Evolutionary conservation across 2,888 invertebrate genomes (phyloP), one percentile per base, ranked within the genome.

Genomic region (Gymnocheta viridis): DNA sequence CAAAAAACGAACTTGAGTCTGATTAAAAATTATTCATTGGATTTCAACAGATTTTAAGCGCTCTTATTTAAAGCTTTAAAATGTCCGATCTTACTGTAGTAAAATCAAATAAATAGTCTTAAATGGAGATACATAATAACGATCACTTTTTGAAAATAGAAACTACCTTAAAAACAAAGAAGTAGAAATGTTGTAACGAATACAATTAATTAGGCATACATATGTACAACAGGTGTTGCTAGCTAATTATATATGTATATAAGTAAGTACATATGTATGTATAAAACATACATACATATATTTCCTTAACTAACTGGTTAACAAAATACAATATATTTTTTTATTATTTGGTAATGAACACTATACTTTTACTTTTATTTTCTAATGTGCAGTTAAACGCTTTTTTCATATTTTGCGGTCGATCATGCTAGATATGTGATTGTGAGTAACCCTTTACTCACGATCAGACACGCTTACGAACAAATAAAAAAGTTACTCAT

Each of bases 281-380:
- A 12, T 3, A 22, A 12, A 19, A 49, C 12, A 14, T 54, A n/a
- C 27, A 29, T 54, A 14, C 4, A 2, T 54, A n/a, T 22, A 24
- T 49, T n/a, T n/a, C 4, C 17, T 10, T 32, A 4, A n/a, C 4
- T 17, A 24, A 19, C 9, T 32, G 10, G 10, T 58, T 32, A 1
- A 1, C 5, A 5, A 32, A n/a, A 35, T 12, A 41, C 7, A 49
- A 70, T 32, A 9, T 51, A 14, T 60, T 44, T 32, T 19, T 38
- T 19, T 27, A 56, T 44, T 49, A 69, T 76, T 77, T 67, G 83
- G 77, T 76, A 80, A 83, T 84, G 83, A 77, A 60, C 60, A 38
- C 32, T 58, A 76, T 41, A 84, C 83, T 84, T 84, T 80, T 84
- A 84, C 83, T 84, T 84, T 74, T 60, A 66, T 73, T 66, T 66